Percentiles rank a stretch among this genome's conserved stretches.
Conservation (phyloP, 2,888 invertebrate species). For the Amphipyra berbera region DNA sequence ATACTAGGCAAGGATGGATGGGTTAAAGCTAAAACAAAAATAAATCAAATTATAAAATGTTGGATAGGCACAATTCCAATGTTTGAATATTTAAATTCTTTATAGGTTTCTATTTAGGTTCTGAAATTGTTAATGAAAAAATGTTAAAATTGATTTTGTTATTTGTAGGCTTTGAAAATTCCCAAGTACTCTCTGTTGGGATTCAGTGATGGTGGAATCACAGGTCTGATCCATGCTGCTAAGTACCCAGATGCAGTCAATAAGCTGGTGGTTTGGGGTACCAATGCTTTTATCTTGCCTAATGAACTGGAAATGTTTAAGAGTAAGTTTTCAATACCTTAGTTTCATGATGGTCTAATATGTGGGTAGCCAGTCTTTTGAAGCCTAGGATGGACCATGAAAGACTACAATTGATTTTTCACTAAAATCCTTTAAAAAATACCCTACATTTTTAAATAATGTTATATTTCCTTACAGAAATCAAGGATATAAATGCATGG, state of each 20-base stretch:
- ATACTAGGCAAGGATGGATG: too few species aligned
- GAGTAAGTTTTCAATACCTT: constrained; percentile 60
- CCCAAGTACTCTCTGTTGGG: constrained; percentile 94
- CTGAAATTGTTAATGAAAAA: constrained; percentile 5
- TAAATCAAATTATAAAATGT: too few species aligned
- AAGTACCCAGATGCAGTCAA: constrained; percentile 91
- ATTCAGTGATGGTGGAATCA: constrained; percentile 97
- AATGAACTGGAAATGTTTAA: constrained; percentile 89
- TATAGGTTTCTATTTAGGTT: too few species aligned
- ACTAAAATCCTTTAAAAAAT: too few species aligned
- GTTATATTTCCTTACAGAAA: constrained; percentile 81
- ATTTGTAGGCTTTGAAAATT: constrained; percentile 89
- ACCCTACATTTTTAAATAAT: too few species aligned
- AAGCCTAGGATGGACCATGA: too few species aligned
- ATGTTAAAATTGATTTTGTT: neutral
- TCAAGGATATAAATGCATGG: constrained; percentile 94
- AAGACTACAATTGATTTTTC: too few species aligned
- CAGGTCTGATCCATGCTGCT: constrained; percentile 94
- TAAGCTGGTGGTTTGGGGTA: constrained; percentile 94
- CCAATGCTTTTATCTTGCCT: constrained; percentile 93
- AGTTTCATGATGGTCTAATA: too few species aligned
- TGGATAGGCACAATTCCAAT: too few species aligned
- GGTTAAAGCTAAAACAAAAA: too few species aligned
- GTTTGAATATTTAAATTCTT: too few species aligned
- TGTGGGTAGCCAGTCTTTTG: too few species aligned